phyloP scores from a whole-genome alignment of 2,888 invertebrate genomes.

The Phorcus lineatus region DNA sequence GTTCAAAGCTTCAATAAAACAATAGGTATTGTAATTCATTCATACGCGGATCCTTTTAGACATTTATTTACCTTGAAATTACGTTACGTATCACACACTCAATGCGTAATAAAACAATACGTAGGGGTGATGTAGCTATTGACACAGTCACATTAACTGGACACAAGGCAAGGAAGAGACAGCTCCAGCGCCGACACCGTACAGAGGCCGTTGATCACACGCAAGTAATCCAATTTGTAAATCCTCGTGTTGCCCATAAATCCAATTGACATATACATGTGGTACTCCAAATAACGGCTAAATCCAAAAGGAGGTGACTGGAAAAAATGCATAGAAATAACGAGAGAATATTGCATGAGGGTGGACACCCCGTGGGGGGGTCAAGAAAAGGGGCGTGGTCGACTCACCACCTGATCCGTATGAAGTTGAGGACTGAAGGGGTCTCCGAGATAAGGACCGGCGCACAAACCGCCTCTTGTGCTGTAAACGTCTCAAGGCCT shows the following conservation, averaged over 20 bases:
- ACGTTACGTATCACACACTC: too few relatives aligned
- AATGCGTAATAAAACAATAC: too few relatives aligned
- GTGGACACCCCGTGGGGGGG: neutral
- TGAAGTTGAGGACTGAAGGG: slow-evolving; percentile 26
- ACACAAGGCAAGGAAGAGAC: too few relatives aligned
- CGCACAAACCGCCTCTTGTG: slow-evolving; percentile 20
- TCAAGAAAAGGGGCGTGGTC: neutral
- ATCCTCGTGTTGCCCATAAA: neutral
- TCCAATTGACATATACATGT: neutral
- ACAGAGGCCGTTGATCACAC: neutral
- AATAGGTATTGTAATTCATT: too few relatives aligned
- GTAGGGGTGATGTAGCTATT: too few relatives aligned
- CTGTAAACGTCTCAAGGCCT: slow-evolving; percentile 22
- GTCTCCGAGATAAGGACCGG: slow-evolving; percentile 22
- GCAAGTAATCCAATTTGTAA: neutral
- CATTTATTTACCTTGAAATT: too few relatives aligned
- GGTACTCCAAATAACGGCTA: too few relatives aligned
- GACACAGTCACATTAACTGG: too few relatives aligned
- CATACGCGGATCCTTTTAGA: too few relatives aligned
- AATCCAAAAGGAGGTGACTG: too few relatives aligned
- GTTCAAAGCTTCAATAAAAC: too few relatives aligned
- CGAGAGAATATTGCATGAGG: neutral
- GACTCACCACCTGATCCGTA: slow-evolving; percentile 32
- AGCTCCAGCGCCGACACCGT: neutral
- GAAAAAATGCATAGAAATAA: too few relatives aligned